These are phyloP conservation scores for human DNA, from an alignment of 2,113 vertebrate species.

Conservation along the genomic window GRCh38 chr11:83522001-83522500, in stretches of 20 bases:
- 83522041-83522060: neutral
- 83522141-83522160: neutral
- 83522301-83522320: neutral
- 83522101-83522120: neutral
- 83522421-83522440: neutral
- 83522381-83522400: neutral
- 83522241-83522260: neutral
- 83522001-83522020: neutral
- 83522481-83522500: neutral
- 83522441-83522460: constrained; percentile 5
- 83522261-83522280: neutral
- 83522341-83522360: neutral
- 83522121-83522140: neutral
- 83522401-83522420: neutral
- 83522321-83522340: neutral
- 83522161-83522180: neutral
- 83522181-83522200: neutral
- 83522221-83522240: neutral
- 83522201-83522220: neutral
- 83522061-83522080: neutral
- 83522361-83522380: neutral
- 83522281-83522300: neutral
- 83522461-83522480: neutral
- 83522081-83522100: neutral
- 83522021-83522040: neutral